Percentiles rank a stretch among this genome's conserved stretches.
phyloP scores from a whole-genome alignment of 2,888 invertebrate species.

The Mamestra brassicae region DNA sequence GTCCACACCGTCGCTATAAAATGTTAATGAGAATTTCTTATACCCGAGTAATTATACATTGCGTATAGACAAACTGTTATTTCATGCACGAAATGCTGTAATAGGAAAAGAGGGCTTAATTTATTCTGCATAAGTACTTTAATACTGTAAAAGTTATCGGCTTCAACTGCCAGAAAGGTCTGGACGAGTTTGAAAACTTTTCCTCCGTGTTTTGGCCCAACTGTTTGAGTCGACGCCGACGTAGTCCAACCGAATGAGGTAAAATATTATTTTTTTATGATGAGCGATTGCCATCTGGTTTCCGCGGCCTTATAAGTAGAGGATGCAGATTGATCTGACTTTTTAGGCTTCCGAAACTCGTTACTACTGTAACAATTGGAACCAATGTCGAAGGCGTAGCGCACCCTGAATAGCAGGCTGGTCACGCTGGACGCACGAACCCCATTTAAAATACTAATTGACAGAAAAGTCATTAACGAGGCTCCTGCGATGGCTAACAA shows the following conservation, averaged over 20 bases:
- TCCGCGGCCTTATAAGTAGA: not conserved
- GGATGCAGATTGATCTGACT: not conserved
- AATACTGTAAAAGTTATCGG: not conserved
- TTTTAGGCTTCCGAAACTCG: not conserved
- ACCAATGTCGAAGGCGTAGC: not conserved
- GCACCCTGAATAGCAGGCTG: not conserved
- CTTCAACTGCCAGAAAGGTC: slow-evolving; percentile 6
- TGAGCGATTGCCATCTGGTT: slow-evolving; percentile 1
- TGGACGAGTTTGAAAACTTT: slow-evolving; percentile 11
- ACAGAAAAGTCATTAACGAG: not conserved
- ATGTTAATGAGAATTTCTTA: slow-evolving; percentile 50
- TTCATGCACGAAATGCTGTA: slow-evolving; percentile 46
- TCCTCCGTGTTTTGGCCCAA: not conserved
- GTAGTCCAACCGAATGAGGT: not conserved
- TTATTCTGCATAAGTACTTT: not conserved
- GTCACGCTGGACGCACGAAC: not conserved
- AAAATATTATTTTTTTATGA: not conserved
- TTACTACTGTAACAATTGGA: slow-evolving; percentile 3
- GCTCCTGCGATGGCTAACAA: not conserved
- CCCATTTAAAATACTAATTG: not conserved
- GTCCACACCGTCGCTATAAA: slow-evolving; percentile 36
- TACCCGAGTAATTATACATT: slow-evolving; percentile 42
- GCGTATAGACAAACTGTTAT: slow-evolving; percentile 39
- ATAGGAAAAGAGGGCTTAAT: slow-evolving; percentile 6
- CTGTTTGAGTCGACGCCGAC: not conserved